Base-by-base conservation (phyloP, 2,797 vertebrate species). In the Sebastes diaconus region DNA sequence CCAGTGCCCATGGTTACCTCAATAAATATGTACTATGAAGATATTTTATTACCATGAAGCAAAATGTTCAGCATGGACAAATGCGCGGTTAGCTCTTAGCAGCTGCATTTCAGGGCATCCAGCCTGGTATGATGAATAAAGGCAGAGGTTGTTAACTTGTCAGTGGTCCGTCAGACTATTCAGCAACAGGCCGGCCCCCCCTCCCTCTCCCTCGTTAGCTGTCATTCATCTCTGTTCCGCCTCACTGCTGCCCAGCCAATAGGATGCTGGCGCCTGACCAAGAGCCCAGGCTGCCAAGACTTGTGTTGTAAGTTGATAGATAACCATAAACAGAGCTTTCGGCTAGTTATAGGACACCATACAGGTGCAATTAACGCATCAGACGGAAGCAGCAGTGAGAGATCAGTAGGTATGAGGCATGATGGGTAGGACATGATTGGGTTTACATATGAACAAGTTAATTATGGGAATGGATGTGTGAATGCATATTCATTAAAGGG, bases 221-320 rank as follows among this genome's bases (percentile, higher is more conserved):
- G 94, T 96, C 96, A 96, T 92, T 96, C 96, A 94, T 94, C 95
- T 86, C 94, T 77, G 94, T 96, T 96, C 93, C 88, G 87, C 94
- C 87, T 94, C 94, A 91, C 91, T 90, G 94, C 93, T 79, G 92
- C 81, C 82, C 94, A 87, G 91, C 92, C 94, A 94, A 95, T 93
- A 68, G 88, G 87, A 94, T 87, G 91, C 93, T 95, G 93, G 93
- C 94, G 91, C 91, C 94, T 68, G 83, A 94, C 95, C 93, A 95
- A 86, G 79, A 93, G 90, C 92, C 81, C 85, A 81, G 90, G 93
- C 92, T 88, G 93, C 89, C 81, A 80, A 81, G 90, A 90, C 90
- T 90, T 95, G 92, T 83, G 94, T 75, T 74, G 89, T 72, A 87
- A 84, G 91, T 86, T 94, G 94, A 95, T 93, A 93, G 95, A 95